These are phyloP conservation scores for Takifugu ocellatus DNA, from an alignment of 2,797 vertebrate species.

Conservation along the genomic window DNA sequence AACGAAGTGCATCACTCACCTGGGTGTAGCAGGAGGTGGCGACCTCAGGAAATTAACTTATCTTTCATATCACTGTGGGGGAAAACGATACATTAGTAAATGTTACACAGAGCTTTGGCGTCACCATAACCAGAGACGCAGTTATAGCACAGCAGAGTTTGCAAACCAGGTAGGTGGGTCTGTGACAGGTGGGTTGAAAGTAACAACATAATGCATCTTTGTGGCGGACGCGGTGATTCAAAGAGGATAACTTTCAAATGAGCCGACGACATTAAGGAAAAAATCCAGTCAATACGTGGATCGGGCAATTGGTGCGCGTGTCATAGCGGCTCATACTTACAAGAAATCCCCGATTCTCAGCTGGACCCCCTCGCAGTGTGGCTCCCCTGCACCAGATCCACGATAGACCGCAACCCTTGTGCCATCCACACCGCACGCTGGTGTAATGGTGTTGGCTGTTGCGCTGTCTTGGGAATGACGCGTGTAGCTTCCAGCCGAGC, in stretches of 20 bases:
- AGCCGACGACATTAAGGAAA: constrained; percentile 15
- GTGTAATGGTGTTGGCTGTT: constrained; percentile 55
- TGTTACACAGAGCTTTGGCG: constrained; percentile 14
- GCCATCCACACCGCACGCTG: constrained; percentile 48
- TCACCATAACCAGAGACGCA: constrained; percentile 13
- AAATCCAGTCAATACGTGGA: background rate
- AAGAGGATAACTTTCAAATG: constrained; percentile 6
- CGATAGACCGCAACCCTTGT: constrained; percentile 41
- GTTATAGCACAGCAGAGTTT: constrained; percentile 12
- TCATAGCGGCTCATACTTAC: constrained; percentile 53
- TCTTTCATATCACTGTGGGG: constrained; percentile 48
- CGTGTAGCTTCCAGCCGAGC: constrained; percentile 52
- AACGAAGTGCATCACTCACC: constrained; percentile 51
- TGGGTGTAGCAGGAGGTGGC: constrained; percentile 51
- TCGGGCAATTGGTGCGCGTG: constrained; percentile 51
- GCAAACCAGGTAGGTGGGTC: constrained; percentile 12
- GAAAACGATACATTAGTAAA: constrained; percentile 22
- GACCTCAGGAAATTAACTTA: constrained; percentile 53
- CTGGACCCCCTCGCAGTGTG: constrained; percentile 44
- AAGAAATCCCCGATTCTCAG: constrained; percentile 41
- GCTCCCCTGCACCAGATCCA: constrained; percentile 51
- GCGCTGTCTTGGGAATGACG: constrained; percentile 67
- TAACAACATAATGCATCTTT: constrained; percentile 4
- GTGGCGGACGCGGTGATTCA: constrained; percentile 22
- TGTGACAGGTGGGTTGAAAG: constrained; percentile 10